Evolutionary conservation across 2,797 vertebrate genomes (phyloP).

Genomic region (Leuciscus waleckii): DNA sequence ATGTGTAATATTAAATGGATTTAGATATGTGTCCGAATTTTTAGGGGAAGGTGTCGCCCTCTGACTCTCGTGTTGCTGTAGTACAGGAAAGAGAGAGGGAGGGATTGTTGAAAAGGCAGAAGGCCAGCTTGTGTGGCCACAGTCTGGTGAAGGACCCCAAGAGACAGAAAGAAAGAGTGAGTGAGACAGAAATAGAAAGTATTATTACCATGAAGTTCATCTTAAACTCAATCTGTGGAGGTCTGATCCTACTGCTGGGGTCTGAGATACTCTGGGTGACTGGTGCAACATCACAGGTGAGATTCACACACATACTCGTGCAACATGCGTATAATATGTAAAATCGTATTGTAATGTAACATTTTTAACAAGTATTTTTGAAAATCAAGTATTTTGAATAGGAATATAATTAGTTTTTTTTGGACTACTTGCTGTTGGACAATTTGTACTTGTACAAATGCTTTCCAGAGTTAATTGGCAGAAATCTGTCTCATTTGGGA

Average conservation of each 20-base stretch:
- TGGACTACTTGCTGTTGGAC: neutral
- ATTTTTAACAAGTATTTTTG: neutral
- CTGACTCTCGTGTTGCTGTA: slow-evolving; percentile 31
- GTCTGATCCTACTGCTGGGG: slow-evolving; percentile 47
- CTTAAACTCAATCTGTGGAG: slow-evolving; percentile 25
- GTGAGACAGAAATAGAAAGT: slow-evolving; percentile 23
- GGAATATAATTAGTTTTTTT: neutral
- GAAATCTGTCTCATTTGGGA: neutral
- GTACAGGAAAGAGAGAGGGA: slow-evolving; percentile 64
- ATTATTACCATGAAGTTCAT: slow-evolving; percentile 36
- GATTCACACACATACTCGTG: neutral
- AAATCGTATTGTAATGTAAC: neutral
- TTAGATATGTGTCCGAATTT: neutral
- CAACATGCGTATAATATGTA: neutral
- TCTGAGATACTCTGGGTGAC: slow-evolving; percentile 3
- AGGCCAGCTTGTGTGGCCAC: slow-evolving; percentile 26
- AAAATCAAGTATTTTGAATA: neutral
- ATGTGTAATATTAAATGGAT: neutral
- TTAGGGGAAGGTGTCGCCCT: slow-evolving; percentile 42
- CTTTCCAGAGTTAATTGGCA: slow-evolving; percentile 7
- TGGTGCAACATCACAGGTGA: slow-evolving; percentile 47
- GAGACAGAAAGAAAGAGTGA: slow-evolving; percentile 14
- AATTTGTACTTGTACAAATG: neutral
- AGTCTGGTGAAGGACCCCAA: slow-evolving; percentile 46
- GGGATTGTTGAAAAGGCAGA: slow-evolving; percentile 60